phyloP scores from a whole-genome alignment of 2,797 vertebrate species.

The Avahi laniger region DNA sequence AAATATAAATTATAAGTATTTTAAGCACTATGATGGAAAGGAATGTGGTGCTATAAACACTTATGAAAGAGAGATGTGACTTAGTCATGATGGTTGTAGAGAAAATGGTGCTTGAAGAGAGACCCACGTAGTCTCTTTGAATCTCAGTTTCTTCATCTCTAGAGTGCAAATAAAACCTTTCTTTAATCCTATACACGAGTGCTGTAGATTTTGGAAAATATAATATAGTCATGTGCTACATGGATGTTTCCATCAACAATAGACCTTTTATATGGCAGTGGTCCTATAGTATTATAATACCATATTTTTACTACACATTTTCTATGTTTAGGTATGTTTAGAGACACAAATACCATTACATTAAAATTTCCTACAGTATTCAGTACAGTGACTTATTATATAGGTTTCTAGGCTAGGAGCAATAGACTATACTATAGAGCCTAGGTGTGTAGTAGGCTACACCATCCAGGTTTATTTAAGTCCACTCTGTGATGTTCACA shows the following conservation, averaged over 20 bases:
- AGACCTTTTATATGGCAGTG: background rate
- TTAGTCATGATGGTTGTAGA: background rate
- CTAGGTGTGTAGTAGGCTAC: background rate
- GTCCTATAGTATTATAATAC: background rate
- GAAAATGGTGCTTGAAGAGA: background rate
- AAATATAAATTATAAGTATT: background rate
- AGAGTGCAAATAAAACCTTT: background rate
- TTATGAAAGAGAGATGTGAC: background rate
- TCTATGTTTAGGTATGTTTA: background rate
- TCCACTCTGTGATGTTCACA: background rate
- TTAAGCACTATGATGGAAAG: background rate
- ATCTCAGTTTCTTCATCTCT: background rate
- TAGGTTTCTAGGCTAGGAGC: background rate
- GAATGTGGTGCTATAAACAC: background rate
- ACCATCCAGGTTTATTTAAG: background rate
- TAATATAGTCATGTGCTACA: background rate
- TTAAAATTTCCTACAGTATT: background rate
- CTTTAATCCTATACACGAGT: background rate
- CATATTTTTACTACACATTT: background rate
- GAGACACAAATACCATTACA: background rate
- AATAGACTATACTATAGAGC: background rate
- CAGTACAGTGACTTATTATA: background rate
- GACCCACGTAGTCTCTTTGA: background rate
- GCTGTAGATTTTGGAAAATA: background rate
- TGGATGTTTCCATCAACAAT: background rate